Base-by-base conservation (phyloP, 2,888 invertebrate genomes). In the Torymus aiolomorphi region DNA sequence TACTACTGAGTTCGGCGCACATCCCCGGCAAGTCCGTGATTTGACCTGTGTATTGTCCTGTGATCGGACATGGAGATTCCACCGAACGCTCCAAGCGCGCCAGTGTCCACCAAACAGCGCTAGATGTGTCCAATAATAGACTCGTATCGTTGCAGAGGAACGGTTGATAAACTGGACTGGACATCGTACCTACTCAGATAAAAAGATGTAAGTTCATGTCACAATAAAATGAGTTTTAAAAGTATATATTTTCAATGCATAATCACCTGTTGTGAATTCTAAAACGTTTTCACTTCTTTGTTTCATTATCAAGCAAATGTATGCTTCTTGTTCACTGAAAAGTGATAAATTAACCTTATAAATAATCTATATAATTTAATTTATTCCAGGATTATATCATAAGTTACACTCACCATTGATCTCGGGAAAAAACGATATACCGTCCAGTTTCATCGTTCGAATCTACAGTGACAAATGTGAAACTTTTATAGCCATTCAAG, bases 1-100 rank as follows among this genome's bases (percentile, higher is more conserved):
- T 93, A 69, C 94, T 94, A 86, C 93, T 93, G 54, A 94, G 88
- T 88, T 93, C 93, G 14, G 94, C 93, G 86, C 94, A 94, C 80
- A 93, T 90, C 49, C 92, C 92, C 2, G 91, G 90, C 52, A 91
- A 89, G 86, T 94, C 94, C 20, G 94, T 94, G 84, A 94, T 93
- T 72, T 91, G 88, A n/a, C 94, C 94, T 14, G 91, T 92, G 86
- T 94, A 94, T 86, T 93, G 92, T 0, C 94, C 94, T 31, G 93
- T 92, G 78, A 94, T 93, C 13, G 94, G 94, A 87, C 94, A 94
- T n/a, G 92, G 91, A 3, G 92, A 91, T 83, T 91, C 91, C 20
- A 90, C 90, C 42, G 88, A 86, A 56, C 91, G 87, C 83, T 91
- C 91, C 54, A 91, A 82, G 56, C 91, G 91, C 91, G 86, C 76